Base-by-base conservation (phyloP, 2,113 vertebrate genomes). In the Enhydra lutris region DNA sequence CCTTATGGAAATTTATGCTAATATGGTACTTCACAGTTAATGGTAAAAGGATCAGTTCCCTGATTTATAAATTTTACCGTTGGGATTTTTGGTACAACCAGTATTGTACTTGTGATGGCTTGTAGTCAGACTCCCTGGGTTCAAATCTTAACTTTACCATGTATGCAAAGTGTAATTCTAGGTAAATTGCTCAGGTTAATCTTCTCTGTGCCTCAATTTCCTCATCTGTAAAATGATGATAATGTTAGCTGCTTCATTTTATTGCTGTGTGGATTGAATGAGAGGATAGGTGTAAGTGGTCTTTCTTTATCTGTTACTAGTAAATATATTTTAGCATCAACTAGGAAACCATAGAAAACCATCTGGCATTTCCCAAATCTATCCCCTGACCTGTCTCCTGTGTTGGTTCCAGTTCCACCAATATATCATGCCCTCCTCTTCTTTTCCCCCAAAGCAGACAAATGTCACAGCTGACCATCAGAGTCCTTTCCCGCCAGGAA, bases 1-100 rank as follows among this genome's bases (percentile, higher is more conserved):
- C 91, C 59, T 94, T 91, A 78, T 0, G 17, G 69, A 95, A 94
- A 89, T 94, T 55, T 97, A 78, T 96, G 73, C 71, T 82, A 91
- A 95, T 78, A 36, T 73, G 55, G 6, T 82, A 18, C 71, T 81
- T 88, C 50, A 91, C 23, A 47, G 18, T 91, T 86, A 91, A 86
- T 91, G 31, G 81, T 82, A 89, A 91, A 94, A 93, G 15, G 61
- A 89, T 89, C 42, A 82, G 11, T 63, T 92, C 34, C 4, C 59
- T 61, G 29, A 45, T 63, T 90, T 81, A 71, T 47, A 74, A 65
- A 76, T 97, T 96, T 95, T 92, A 47, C 36, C 47, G 45, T 67
- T 65, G 71, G 23, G 71, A 65, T 89, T 90, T 97, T 89, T 59
- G 45, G 34, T 47, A 21, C 1, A 29, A 39, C 29, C 86, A 80